Conservation (phyloP, 2,113 vertebrate species). For the Nipponia nippon region DNA sequence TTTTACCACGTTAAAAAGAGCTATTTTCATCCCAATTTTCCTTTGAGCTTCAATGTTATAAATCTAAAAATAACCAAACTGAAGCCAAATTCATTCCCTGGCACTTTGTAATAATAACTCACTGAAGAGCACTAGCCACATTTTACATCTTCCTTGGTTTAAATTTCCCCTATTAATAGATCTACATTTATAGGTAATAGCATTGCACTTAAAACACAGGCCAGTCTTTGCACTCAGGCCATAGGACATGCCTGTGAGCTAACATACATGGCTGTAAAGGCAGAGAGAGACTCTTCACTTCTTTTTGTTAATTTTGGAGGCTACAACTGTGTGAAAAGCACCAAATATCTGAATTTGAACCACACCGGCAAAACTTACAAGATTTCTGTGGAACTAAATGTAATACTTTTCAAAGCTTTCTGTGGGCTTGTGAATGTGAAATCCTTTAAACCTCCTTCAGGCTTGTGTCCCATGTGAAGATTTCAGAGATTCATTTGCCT, state of each 20-base stretch:
- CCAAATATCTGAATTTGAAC: neutral
- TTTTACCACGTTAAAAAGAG: neutral
- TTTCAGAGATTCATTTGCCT: neutral
- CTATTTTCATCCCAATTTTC: neutral
- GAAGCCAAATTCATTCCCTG: neutral
- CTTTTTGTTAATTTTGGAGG: neutral
- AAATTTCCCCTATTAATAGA: neutral
- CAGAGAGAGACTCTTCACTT: neutral
- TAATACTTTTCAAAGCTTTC: neutral
- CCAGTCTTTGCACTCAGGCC: neutral
- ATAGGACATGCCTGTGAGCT: neutral
- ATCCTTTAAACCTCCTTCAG: neutral
- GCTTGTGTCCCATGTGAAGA: neutral
- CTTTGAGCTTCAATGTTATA: neutral
- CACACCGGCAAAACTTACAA: neutral
- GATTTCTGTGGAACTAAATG: neutral
- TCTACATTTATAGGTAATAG: neutral
- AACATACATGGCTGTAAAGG: neutral
- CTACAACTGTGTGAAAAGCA: neutral
- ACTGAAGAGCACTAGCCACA: neutral
- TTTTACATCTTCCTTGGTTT: neutral
- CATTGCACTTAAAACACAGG: neutral
- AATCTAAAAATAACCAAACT: neutral
- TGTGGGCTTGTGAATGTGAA: neutral
- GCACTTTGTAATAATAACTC: neutral